Percentiles rank a stretch among this genome's conserved stretches.
Conservation (phyloP, 2,113 vertebrate species). For the Eubucco bourcierii region DNA sequence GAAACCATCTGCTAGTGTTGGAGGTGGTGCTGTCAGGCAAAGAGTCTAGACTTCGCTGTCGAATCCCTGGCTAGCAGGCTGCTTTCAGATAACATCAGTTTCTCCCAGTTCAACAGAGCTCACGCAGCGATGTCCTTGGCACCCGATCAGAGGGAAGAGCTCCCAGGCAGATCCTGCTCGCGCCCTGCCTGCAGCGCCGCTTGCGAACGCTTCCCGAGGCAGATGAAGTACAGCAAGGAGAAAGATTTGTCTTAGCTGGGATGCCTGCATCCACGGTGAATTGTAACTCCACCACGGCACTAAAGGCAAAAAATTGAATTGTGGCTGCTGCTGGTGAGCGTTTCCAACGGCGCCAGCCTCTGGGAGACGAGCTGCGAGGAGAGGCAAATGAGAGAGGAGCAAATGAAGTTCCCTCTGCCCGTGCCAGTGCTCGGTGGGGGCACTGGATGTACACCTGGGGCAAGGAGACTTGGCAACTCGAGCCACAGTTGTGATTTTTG, state of each 20-base stretch:
- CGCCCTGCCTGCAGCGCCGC: neutral
- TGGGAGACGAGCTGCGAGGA: neutral
- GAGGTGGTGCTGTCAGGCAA: constrained; percentile 57
- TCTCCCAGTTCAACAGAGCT: constrained; percentile 31
- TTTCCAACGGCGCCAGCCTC: fast-evolving
- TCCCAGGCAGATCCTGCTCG: neutral
- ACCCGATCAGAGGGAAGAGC: neutral
- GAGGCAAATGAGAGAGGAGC: neutral
- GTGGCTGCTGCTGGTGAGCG: neutral
- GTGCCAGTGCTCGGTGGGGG: constrained; percentile 38
- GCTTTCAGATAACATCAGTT: constrained; percentile 1
- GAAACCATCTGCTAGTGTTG: constrained; percentile 66
- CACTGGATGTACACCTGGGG: constrained; percentile 66
- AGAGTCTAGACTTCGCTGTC: constrained; percentile 43
- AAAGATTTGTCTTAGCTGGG: neutral
- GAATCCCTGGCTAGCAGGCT: constrained; percentile 4
- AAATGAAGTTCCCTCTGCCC: neutral
- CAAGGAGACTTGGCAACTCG: constrained; percentile 68
- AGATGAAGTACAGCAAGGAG: neutral
- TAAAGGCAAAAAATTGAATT: neutral
- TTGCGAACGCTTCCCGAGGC: neutral
- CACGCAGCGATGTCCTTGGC: constrained; percentile 49
- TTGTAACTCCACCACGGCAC: neutral
- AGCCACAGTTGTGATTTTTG: constrained; percentile 82
- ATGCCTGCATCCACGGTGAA: neutral